Conservation (phyloP, 2,113 vertebrate genomes). For the Symphodus melops region DNA sequence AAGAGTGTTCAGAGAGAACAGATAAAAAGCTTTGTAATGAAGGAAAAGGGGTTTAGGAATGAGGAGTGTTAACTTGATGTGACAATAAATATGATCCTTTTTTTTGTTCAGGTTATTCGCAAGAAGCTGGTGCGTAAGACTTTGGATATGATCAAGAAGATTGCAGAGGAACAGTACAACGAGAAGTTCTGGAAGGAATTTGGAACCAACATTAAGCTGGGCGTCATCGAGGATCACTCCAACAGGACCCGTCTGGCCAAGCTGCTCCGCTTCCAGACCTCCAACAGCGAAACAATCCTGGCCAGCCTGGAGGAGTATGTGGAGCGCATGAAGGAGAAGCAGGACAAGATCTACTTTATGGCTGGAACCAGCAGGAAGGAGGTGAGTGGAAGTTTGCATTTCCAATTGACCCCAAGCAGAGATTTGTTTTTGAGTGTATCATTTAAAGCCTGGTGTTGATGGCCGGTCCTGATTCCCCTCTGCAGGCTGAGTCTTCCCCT, state of each 20-base stretch:
- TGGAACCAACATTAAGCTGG: constrained; percentile 98
- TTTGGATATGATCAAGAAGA: constrained; percentile 99
- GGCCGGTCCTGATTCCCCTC: background rate
- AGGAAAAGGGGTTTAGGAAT: background rate
- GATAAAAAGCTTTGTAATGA: too few species aligned
- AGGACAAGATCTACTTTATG: constrained; percentile 99
- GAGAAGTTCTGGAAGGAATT: constrained; percentile 99
- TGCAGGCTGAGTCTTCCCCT: constrained; percentile 94
- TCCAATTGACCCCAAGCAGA: too few species aligned
- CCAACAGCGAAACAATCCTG: constrained; percentile 86
- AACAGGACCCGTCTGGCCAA: constrained; percentile 97
- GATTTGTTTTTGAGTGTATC: too few species aligned
- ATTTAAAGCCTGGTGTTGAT: background rate
- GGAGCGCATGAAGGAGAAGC: constrained; percentile 99
- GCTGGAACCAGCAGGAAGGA: constrained; percentile 95
- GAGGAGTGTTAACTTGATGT: background rate
- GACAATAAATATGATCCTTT: background rate
- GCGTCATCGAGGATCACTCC: constrained; percentile 98
- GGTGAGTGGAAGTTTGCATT: constrained; percentile 73
- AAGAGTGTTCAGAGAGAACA: too few species aligned
- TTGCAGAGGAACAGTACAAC: constrained; percentile 96
- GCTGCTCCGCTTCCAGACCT: constrained; percentile 96
- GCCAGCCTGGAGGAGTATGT: constrained; percentile 96
- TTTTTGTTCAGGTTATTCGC: constrained; percentile 89
- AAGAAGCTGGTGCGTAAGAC: constrained; percentile 99